These are phyloP conservation scores for Pseudoatta argentina DNA, from an alignment of 1,140 invertebrate species.

Conservation along the genomic window DNA sequence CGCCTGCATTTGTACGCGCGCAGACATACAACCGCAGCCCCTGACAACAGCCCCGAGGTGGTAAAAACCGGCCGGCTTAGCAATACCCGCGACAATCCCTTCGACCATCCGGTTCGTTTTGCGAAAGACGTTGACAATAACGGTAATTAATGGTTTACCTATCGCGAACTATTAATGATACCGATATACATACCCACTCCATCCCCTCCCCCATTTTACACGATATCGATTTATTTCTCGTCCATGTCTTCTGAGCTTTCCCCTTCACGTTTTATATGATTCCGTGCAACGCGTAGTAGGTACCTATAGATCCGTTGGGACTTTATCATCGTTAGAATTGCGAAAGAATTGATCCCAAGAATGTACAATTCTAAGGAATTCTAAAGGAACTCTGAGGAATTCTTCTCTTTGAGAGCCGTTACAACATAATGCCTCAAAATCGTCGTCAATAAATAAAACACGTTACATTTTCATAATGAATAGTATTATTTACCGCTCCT, in stretches of 20 bases:
- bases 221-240: constrained; percentile 44
- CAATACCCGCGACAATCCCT: constrained; percentile 58
- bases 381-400: background rate
- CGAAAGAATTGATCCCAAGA: background rate
- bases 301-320: background rate
- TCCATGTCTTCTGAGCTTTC: background rate
- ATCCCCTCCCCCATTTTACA: background rate
- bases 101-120: constrained; percentile 50
- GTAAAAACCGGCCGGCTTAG: constrained; percentile 57
- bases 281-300: background rate
- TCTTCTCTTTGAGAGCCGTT: background rate
- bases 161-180: constrained; percentile 24
- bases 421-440: background rate
- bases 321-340: constrained; percentile 31
- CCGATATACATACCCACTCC: constrained; percentile 2
- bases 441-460: background rate
- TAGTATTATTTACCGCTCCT: too few relatives aligned
- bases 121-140: constrained; percentile 27
- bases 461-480: constrained; percentile 24
- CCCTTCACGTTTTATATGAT: background rate
- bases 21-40: constrained; percentile 31
- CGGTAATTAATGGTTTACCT: constrained; percentile 43
- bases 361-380: background rate
- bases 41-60: constrained; percentile 65
- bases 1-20: background rate